Evolutionary conservation across 2,797 vertebrate genomes (phyloP).

Genomic region (Chelon auratus): DNA sequence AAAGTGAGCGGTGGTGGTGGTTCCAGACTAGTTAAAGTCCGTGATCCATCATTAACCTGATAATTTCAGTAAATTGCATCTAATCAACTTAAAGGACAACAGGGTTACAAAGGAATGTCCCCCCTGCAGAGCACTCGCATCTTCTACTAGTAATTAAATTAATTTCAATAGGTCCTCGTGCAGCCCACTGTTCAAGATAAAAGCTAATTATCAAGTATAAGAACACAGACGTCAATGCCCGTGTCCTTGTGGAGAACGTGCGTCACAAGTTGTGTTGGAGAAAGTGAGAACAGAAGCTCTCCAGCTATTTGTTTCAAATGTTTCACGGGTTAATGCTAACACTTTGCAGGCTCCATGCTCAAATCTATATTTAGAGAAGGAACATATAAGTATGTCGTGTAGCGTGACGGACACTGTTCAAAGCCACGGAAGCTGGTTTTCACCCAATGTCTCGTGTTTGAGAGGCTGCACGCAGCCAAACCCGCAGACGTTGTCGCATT

Average conservation of each 20-base stretch:
- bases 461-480: slow-evolving; percentile 4
- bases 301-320: background rate
- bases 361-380: slow-evolving; percentile 10
- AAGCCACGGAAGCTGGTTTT: slow-evolving; percentile 16
- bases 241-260: slow-evolving; percentile 31
- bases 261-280: slow-evolving; percentile 6
- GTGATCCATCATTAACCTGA: slow-evolving; percentile 23
- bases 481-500: background rate
- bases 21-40: background rate
- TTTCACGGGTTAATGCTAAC: background rate
- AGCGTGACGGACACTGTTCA: slow-evolving; percentile 20
- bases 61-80: slow-evolving; percentile 44
- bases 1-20: background rate
- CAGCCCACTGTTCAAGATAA: slow-evolving; percentile 32
- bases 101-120: slow-evolving; percentile 13
- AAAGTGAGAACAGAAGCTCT: background rate
- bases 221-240: slow-evolving; percentile 22
- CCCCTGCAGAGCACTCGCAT: slow-evolving; percentile 29
- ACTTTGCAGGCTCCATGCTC: background rate
- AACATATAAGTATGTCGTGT: slow-evolving; percentile 12
- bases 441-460: background rate
- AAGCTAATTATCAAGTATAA: slow-evolving; percentile 45
- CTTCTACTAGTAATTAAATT: slow-evolving; percentile 45
- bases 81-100: slow-evolving; percentile 47
- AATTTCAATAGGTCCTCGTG: slow-evolving; percentile 44